Evolutionary conservation across 1,140 invertebrate species (phyloP).

Genomic region (Lasaia peninsularis): DNA sequence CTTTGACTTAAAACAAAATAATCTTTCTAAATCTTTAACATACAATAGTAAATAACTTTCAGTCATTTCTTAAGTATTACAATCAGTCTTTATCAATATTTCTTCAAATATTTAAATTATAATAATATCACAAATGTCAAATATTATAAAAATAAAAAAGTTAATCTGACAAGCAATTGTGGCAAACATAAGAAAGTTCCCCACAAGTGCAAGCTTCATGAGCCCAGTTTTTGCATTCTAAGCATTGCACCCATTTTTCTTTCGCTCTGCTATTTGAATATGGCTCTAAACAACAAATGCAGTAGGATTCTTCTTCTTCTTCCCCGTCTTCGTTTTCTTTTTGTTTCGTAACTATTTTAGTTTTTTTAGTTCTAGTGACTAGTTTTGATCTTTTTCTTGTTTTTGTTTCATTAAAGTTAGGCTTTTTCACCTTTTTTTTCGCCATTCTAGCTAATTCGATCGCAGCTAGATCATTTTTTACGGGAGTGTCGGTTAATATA

Average conservation of each 20-base stretch:
- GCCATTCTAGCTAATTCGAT: no score
- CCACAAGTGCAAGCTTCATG: constrained; percentile 30
- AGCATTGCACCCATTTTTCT: constrained; percentile 31
- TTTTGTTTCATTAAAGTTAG: constrained; percentile 24
- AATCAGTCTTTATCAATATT: constrained; percentile 19
- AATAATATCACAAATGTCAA: constrained; percentile 13
- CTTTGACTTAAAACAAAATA: constrained; percentile 11
- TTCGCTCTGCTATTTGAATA: constrained; percentile 30
- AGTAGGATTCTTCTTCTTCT: constrained; percentile 24
- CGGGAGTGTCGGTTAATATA: constrained; percentile 28
- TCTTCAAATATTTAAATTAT: constrained; percentile 14
- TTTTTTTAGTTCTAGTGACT: constrained; percentile 21
- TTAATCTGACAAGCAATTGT: constrained; percentile 32
- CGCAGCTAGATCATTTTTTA: constrained; percentile 24
- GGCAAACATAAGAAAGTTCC: constrained; percentile 29
- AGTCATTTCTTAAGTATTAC: constrained; percentile 17
- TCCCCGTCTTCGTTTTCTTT: constrained; percentile 25
- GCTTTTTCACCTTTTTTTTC: constrained; percentile 17
- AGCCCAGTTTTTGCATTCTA: constrained; percentile 29
- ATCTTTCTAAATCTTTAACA: constrained; percentile 14
- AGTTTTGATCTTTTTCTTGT: constrained; percentile 24
- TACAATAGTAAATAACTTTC: constrained; percentile 18
- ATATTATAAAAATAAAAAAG: constrained; percentile 18
- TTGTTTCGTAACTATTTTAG: constrained; percentile 22
- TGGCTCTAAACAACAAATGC: constrained; percentile 28